phyloP scores from a whole-genome alignment of 2,888 invertebrate species.

The Congeria kusceri region DNA sequence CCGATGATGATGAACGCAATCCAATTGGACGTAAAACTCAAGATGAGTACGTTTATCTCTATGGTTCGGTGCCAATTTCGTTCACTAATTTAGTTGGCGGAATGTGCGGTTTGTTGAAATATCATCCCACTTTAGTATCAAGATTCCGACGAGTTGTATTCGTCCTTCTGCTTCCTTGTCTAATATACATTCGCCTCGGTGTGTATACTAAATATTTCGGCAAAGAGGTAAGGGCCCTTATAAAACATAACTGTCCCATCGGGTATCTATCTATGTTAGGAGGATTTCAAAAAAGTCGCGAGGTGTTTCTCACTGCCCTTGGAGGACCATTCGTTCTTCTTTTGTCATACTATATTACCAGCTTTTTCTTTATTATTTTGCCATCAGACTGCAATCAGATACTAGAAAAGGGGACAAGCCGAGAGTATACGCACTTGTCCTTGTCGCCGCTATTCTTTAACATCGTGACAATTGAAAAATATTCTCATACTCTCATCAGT shows the following conservation, averaged over 20 bases:
- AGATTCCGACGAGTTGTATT: conserved; percentile 33
- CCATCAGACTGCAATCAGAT: conserved; percentile 27
- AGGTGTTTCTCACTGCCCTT: conserved; percentile 38
- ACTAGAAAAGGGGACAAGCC: conserved; percentile 13
- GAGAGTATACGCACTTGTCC: background rate
- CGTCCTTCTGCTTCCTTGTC: conserved; percentile 21
- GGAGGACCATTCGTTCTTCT: conserved; percentile 50
- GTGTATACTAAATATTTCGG: conserved; percentile 31
- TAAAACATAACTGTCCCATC: conserved; percentile 43
- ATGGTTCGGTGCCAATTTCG: conserved; percentile 36
- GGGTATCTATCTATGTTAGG: conserved; percentile 53
- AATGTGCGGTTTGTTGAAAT: conserved; percentile 31
- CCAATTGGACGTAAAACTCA: background rate
- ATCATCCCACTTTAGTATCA: conserved; percentile 29
- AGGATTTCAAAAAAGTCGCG: conserved; percentile 44
- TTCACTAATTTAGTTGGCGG: conserved; percentile 30
- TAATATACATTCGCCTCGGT: conserved; percentile 34
- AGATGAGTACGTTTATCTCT: conserved; percentile 34
- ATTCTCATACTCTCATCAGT: conserved; percentile 16
- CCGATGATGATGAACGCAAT: background rate
- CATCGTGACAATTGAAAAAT: conserved; percentile 20
- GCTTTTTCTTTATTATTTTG: conserved; percentile 32
- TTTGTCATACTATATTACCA: conserved; percentile 20
- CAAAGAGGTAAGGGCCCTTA: conserved; percentile 24
- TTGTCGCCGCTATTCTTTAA: conserved; percentile 23